Conservation (phyloP, 2,113 vertebrate species). For the Thalassoma bifasciatum region DNA sequence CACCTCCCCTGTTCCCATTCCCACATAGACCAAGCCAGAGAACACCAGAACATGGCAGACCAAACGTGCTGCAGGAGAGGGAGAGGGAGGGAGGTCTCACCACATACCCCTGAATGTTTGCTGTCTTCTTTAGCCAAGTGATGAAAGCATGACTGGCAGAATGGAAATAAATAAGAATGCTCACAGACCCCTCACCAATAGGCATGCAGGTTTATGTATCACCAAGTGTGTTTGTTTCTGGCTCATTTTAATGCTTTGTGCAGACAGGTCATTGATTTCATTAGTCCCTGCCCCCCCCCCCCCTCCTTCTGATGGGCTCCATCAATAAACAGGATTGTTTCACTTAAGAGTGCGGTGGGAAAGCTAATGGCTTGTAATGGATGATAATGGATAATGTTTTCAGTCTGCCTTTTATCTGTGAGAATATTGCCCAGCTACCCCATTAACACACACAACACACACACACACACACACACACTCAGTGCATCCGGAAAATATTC, state of each 20-base stretch:
- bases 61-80: constrained; percentile 45
- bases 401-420: constrained; percentile 67
- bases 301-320: constrained; percentile 55
- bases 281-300: constrained; percentile 21
- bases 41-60: constrained; percentile 73
- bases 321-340: constrained; percentile 74
- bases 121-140: constrained; percentile 26
- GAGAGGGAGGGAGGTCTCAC: constrained; percentile 17
- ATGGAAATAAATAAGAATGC: constrained; percentile 5
- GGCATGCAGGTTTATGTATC: constrained; percentile 2
- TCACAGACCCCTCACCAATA: neutral
- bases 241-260: constrained; percentile 32
- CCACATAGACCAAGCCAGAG: constrained; percentile 68
- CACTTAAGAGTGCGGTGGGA: constrained; percentile 64
- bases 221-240: neutral
- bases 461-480: neutral
- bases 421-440: constrained; percentile 44
- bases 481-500: too few species aligned
- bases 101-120: constrained; percentile 51
- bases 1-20: constrained; percentile 43
- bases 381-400: constrained; percentile 75
- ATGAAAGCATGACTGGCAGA: constrained; percentile 44
- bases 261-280: constrained; percentile 57
- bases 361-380: constrained; percentile 78
- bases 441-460: neutral